These are phyloP conservation scores for Halcyon senegalensis DNA, from an alignment of 2,113 vertebrate species.

Conservation along the genomic window DNA sequence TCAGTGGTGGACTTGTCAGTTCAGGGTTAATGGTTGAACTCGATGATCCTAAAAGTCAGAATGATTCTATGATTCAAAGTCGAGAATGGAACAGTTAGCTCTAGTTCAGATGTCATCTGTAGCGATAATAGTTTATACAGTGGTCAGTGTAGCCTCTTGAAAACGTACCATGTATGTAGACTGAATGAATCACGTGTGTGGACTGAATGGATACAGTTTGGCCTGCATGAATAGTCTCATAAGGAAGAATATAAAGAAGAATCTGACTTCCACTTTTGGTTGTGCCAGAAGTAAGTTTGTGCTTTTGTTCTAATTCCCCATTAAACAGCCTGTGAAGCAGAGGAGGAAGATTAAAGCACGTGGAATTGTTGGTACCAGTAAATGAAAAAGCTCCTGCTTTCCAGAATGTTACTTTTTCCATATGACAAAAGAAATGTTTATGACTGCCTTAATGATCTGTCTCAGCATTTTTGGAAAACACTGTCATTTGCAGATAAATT, in stretches of 20 bases:
- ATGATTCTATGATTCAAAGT: neutral
- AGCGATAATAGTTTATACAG: neutral
- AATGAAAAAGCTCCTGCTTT: neutral
- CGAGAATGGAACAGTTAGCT: neutral
- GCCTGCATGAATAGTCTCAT: neutral
- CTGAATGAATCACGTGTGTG: neutral
- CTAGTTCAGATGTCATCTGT: neutral
- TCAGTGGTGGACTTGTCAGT: neutral
- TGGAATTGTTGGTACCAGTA: neutral
- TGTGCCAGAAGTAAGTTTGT: neutral
- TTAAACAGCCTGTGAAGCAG: neutral
- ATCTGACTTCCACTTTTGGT: neutral
- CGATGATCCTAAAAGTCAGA: neutral
- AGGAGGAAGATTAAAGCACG: neutral
- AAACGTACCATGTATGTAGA: neutral
- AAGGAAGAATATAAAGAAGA: neutral
- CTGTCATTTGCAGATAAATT: neutral
- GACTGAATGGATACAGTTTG: neutral
- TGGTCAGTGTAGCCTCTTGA: neutral
- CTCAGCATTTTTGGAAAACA: neutral
- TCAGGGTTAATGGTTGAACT: neutral
- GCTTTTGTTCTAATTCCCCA: neutral
- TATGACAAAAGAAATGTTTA: neutral
- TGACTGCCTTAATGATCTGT: neutral
- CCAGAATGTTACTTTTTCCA: neutral